phyloP scores from a whole-genome alignment of 1,140 invertebrate genomes.

The Plutomurus gul region DNA sequence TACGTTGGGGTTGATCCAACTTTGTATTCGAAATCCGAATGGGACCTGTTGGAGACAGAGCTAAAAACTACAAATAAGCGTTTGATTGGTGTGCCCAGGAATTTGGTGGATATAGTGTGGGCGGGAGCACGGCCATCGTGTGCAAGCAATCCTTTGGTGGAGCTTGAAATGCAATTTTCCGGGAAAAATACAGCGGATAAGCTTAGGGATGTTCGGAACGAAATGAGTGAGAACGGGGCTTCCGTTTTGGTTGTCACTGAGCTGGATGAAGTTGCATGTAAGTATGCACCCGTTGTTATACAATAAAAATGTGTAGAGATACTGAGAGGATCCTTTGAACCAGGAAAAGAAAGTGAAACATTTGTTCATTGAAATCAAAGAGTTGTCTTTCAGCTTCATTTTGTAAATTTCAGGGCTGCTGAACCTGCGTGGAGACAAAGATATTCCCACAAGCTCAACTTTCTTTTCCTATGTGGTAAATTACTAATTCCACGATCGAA shows the following conservation, averaged over 20 bases:
- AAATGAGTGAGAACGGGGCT: slow-evolving; percentile 73
- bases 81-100: slow-evolving; percentile 72
- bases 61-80: slow-evolving; percentile 66
- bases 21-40: slow-evolving; percentile 73
- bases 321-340: too few species aligned
- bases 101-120: slow-evolving; percentile 83
- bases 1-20: slow-evolving; percentile 81
- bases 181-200: slow-evolving; percentile 70
- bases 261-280: slow-evolving; percentile 88
- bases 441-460: slow-evolving; percentile 95
- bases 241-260: slow-evolving; percentile 76
- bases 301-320: too few species aligned
- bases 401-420: slow-evolving; percentile 76
- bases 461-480: slow-evolving; percentile 88
- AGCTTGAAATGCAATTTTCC: slow-evolving; percentile 61
- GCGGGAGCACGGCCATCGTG: slow-evolving; percentile 61
- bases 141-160: slow-evolving; percentile 61
- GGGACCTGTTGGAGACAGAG: slow-evolving; percentile 69
- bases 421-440: slow-evolving; percentile 84
- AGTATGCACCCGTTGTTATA: slow-evolving; percentile 55
- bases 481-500: slow-evolving; percentile 65
- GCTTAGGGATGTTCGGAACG: slow-evolving; percentile 67
- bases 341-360: too few species aligned
- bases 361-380: neutral
- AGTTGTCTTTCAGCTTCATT: too few species aligned